These are phyloP conservation scores for Tachysurus fulvidraco DNA, from an alignment of 2,113 vertebrate genomes.

Conservation along the genomic window DNA sequence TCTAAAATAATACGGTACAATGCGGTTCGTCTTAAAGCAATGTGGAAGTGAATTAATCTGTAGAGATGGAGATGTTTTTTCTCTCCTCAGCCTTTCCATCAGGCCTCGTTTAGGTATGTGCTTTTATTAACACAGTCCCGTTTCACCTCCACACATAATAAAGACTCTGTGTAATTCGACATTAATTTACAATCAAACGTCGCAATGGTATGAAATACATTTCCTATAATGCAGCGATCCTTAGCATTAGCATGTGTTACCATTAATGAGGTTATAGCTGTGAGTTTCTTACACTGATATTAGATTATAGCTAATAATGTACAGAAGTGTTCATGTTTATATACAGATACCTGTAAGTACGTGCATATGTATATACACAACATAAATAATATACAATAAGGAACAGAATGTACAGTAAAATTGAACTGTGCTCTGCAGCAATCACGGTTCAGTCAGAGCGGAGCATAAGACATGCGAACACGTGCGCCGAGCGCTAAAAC, in stretches of 20 bases:
- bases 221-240: constrained; percentile 4
- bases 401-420: neutral
- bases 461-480: neutral
- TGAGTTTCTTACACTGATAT: constrained; percentile 1
- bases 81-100: constrained; percentile 4
- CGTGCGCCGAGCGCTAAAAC: neutral
- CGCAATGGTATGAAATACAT: constrained; percentile 31
- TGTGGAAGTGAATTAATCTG: neutral
- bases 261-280: neutral
- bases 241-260: constrained; percentile 11
- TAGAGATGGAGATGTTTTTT: neutral
- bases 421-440: constrained; percentile 3
- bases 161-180: constrained; percentile 23
- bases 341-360: constrained; percentile 33
- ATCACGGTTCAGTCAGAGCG: constrained; percentile 3
- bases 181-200: constrained; percentile 47
- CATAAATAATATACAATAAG: neutral
- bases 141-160: neutral
- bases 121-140: constrained; percentile 34
- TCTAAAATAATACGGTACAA: neutral
- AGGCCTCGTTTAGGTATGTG: constrained; percentile 8
- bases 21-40: constrained; percentile 12
- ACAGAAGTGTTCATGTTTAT: constrained; percentile 14
- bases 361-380: constrained; percentile 29
- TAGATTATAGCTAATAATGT: constrained; percentile 33